Evolutionary conservation across 2,113 vertebrate genomes (phyloP), one percentile per base, ranked within the genome.

Genomic region (Amphiprion ocellaris): DNA sequence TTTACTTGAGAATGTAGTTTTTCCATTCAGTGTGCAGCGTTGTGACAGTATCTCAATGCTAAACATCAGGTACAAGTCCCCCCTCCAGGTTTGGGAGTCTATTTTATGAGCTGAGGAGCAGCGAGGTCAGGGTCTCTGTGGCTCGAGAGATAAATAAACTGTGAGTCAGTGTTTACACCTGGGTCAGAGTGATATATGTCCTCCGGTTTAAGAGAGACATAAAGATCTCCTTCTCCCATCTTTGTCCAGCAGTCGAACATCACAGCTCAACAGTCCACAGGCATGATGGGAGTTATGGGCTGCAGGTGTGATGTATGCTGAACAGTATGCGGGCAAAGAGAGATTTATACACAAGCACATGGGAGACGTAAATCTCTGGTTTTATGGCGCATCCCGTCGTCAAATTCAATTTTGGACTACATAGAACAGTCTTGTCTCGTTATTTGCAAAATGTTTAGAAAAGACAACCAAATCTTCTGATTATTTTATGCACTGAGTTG

Each of bases 121-220:
- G 52, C 1, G n/a, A 83, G 82, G 82, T 87, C 84, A 75, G 79
- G 65, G 61, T 82, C 69, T 81, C 61, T 56, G 50, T 37, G 19
- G 61, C 76, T 55, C 4, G 15, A 50, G 67, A 85, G 85, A 91
- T 87, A 80, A 89, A 89, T 90, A 76, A 79, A 74, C 70, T 77
- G 63, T 74, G 76, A 68, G 70, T 59, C 58, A 19, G 67, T 83
- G 86, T 90, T 90, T 90, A 82, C 75, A 75, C 73, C 77, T 61
- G 59, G 71, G 41, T 73, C 65, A 10, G 63, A 69, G 64, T 87
- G 85, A 90, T 90, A 60, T 84, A 89, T 84, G 60, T 80, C 72
- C 15, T 64, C 33, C 8, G 6, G 68, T 78, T 68, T 60, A 67
- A 65, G 46, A 68, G 39, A 78, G 83, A 79, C 69, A 69, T 86